phyloP scores from a whole-genome alignment of 2,113 vertebrate species.

The Rhipidura dahli region DNA sequence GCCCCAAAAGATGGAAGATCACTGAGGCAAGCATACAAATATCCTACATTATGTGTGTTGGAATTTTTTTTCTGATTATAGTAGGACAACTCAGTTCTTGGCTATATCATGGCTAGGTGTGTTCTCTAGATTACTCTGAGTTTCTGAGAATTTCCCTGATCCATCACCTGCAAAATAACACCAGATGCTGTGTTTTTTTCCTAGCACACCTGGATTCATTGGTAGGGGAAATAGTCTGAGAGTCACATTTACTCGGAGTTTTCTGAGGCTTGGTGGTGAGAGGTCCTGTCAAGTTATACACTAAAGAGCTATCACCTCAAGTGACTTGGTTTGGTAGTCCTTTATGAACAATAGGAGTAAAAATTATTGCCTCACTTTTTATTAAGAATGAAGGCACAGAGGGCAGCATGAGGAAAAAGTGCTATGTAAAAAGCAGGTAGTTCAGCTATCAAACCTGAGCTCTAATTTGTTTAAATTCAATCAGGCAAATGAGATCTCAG shows the following conservation, averaged over 20 bases:
- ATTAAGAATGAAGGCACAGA: not conserved
- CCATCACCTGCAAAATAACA: not conserved
- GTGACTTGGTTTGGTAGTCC: rapidly evolving
- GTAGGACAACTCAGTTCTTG: not conserved
- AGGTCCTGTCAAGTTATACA: not conserved
- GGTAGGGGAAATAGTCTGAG: not conserved
- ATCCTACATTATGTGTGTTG: rapidly evolving
- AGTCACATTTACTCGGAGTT: not conserved
- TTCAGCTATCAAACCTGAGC: not conserved
- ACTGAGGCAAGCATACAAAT: not conserved
- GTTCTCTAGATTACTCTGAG: not conserved
- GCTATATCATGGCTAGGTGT: not conserved
- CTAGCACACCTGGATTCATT: not conserved
- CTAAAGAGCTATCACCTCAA: not conserved
- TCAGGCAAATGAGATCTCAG: not conserved
- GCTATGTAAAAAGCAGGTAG: not conserved
- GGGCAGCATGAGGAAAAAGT: not conserved
- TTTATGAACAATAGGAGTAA: not conserved
- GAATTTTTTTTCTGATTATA: not conserved
- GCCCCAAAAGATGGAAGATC: not conserved
- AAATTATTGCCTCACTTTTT: not conserved
- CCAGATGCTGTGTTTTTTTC: not conserved
- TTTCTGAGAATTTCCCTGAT: not conserved
- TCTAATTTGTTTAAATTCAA: not conserved
- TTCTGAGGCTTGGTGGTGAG: not conserved